A percentile compares a stretch with the other conserved stretches of the same genome.
Evolutionary conservation across 1,140 invertebrate genomes (phyloP).

Genomic region (Eriosoma lanigerum): DNA sequence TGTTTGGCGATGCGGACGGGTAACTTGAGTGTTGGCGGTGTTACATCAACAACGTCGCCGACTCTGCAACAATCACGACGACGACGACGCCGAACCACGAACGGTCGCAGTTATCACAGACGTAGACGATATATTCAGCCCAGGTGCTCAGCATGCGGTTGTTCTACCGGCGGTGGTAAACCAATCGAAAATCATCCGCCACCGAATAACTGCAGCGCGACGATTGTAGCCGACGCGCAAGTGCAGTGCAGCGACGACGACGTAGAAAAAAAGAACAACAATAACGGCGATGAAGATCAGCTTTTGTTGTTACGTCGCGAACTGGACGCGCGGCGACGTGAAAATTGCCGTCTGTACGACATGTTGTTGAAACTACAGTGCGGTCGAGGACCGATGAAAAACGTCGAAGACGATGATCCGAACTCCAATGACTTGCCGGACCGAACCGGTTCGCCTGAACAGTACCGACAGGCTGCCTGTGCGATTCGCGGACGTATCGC

Average conservation of each 20-base stretch:
- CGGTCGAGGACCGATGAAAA: background rate
- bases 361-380: conserved; percentile 2
- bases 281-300: background rate
- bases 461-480: background rate
- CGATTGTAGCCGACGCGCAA: background rate
- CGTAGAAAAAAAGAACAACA: too few relatives aligned
- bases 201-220: too few relatives aligned
- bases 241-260: background rate
- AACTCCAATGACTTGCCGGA: background rate
- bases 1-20: background rate
- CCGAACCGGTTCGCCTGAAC: background rate
- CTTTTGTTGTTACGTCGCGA: background rate
- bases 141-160: background rate
- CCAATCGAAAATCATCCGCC: background rate
- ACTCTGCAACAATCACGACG: background rate
- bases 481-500: background rate
- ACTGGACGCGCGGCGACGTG: conserved; percentile 6
- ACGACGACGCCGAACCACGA: background rate
- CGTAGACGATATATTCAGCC: background rate
- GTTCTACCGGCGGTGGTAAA: background rate
- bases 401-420: background rate
- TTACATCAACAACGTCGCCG: background rate
- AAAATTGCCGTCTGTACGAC: conserved; percentile 26
- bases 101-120: background rate
- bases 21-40: background rate